Evolutionary conservation across 1,140 invertebrate species (phyloP), one percentile per base, ranked within the genome.

Genomic region (Planococcus citri): DNA sequence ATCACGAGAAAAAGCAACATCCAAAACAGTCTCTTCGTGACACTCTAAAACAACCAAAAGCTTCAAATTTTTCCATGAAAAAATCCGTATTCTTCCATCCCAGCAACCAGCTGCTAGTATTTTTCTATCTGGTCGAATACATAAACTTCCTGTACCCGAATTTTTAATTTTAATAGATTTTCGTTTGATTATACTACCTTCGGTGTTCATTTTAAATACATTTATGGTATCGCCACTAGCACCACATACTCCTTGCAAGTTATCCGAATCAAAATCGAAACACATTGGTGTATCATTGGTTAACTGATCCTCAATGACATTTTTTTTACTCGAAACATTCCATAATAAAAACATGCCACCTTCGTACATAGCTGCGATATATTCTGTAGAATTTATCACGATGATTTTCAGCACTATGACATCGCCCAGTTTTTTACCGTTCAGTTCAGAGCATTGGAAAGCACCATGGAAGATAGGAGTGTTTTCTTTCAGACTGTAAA

Each of bases 21-120:
- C 87, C 74, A 86, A 82, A 60, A 90, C 80, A 24, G 82, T 81
- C 71, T 82, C 82, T 68, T 83, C 82, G 73, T 90, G 88, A 74
- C 88, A 85, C 37, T 84, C 84, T 14, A 93, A 78, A 71, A 91
- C 86, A 9, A 86, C 90, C 67, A 94, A 76, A 1, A 87, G 84
- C 61, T 87, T 82, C 10, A 91, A 76, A 70, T 83, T 88, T 76
- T 89, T 90, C 84, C 87, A 88, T 6, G 89, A 88, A 77, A 87
- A 92, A 72, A 92, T 81, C 74, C 89, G 79, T 57, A 92, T 80
- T 67, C 84, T 82, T 3, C 85, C 85, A 76, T 93, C 90, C 87
- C 87, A 91, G 22, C 89, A 86, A 37, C 85, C 90, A 24, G 83
- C 81, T 22, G 85, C 84, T 75, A 92, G 85, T 6, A 93, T 84